A percentile compares a stretch with the other conserved stretches of the same genome.
These are phyloP conservation scores for Poicephalus gulielmi DNA, from an alignment of 2,113 vertebrate species.

Conservation along the genomic window DNA sequence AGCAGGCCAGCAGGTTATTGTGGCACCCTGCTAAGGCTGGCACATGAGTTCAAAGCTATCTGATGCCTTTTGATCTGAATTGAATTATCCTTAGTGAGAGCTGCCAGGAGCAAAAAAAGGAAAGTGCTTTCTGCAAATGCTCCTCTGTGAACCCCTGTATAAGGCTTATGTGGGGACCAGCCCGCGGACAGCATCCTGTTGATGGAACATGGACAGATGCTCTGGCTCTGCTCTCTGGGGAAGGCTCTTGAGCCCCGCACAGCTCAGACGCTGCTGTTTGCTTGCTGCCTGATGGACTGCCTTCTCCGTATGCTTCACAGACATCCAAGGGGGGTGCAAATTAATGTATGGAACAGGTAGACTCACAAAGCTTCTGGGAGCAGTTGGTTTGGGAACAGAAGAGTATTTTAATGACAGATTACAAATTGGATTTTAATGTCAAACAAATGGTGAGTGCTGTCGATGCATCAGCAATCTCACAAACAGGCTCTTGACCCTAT, in stretches of 20 bases:
- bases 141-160: neutral
- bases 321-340: neutral
- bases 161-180: neutral
- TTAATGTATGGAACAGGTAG: neutral
- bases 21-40: neutral
- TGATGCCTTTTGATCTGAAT: neutral
- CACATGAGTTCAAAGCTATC: neutral
- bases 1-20: neutral
- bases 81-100: neutral
- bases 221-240: neutral
- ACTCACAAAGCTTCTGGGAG: neutral
- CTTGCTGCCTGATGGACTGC: neutral
- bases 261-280: neutral
- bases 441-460: neutral
- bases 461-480: neutral
- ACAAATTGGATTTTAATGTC: conserved; percentile 33
- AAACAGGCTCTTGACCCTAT: neutral
- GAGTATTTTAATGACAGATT: neutral
- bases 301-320: neutral
- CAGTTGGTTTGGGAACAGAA: neutral
- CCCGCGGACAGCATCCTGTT: neutral
- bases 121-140: neutral
- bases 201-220: neutral
- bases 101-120: neutral
- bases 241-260: neutral